Base-by-base conservation (phyloP, 2,113 vertebrate species). In the Accipiter virgatus region DNA sequence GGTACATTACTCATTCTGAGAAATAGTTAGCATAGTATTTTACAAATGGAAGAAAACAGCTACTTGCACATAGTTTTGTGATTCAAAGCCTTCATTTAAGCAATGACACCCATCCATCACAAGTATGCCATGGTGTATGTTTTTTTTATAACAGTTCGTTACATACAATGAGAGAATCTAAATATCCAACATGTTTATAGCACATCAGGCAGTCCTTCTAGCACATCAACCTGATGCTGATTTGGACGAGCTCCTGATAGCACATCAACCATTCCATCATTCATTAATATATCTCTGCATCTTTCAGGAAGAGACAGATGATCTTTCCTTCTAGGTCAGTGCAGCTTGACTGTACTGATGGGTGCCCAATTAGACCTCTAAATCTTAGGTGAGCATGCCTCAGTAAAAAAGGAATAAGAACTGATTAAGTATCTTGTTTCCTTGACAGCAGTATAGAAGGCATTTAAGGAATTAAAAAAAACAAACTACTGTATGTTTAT, bases 31-130 rank as follows among this genome's bases (percentile, higher is more conserved):
- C 96, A 88, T 87, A 96, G 56, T 96, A 97, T 96, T 98, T 97
- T 97, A 97, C 97, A 98, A 98, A 97, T 91, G 91, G 90, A 98
- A 97, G 97, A 88, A 97, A 96, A 97, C 87, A 97, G 95, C 95
- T 96, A 75, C 93, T 97, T 94, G 77, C 91, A 96, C 63, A 97
- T 72, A 83, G 82, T 94, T 92, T 95, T 97, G 91, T 93, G 96
- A 97, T 96, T 97, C 88, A 96, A 97, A 97, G 96, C 94, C 96
- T 97, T 97, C 92, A 97, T 98, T 98, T 97, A 97, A 90, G 82
- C 96, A 98, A 94, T 92, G 97, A 96, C 94, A 97, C 48, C 87
- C 95, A 98, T 97, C 97, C 82, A 98, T 98, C 97, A 98, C 82
- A 58, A 88, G 53, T 40, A 88, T 90, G 96, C 95, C 92, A 80